Evolutionary conservation across 2,797 vertebrate genomes (phyloP), one percentile per base, ranked within the genome.

Genomic region (Gymnoscopelus microlampas): DNA sequence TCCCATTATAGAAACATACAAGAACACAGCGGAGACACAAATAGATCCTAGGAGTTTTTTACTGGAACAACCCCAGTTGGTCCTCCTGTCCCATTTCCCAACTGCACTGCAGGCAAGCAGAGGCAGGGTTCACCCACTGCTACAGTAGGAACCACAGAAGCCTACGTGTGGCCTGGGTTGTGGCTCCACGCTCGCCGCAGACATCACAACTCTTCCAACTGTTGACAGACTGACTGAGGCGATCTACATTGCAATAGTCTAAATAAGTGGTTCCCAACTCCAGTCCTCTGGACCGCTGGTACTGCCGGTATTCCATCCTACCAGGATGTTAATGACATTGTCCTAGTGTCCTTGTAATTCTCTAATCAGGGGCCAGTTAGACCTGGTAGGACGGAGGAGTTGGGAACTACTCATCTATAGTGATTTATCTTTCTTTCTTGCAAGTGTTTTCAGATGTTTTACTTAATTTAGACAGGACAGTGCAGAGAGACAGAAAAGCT

Each of bases 51-150:
- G 56, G 10, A 10, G 57, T 4, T 5, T 51, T 78, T 89, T 88
- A 66, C 87, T 87, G 88, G 87, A 87, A 91, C 61, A 70, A 29
- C 70, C 74, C 54, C 76, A 7, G 63, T 32, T 5, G n/a, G 51
- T 57, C 2, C 32, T 3, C 32, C 32, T 35, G 32, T 35, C 32
- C 32, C 5, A n/a, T 66, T 79, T 85, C 74, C 80, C 78, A 67
- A 63, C 63, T 3, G 1, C 11, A 61, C 63, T 24, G 48, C 49
- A 68, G 51, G 61, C 53, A 32, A 26, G 39, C 56, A 8, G 44
- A 35, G 54, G 56, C 49, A 29, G 35, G 62, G n/a, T 51, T 14
- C 57, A 2, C 71, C 82, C 74, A 71, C 69, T 4, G n/a, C 62
- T 71, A 57, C 53, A 53, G 10, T 39, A 3, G 62, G 9, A 76